Percentiles rank a stretch among this genome's conserved stretches.
phyloP scores from a whole-genome alignment of 2,888 invertebrate genomes.

The Nyleta sp. region DNA sequence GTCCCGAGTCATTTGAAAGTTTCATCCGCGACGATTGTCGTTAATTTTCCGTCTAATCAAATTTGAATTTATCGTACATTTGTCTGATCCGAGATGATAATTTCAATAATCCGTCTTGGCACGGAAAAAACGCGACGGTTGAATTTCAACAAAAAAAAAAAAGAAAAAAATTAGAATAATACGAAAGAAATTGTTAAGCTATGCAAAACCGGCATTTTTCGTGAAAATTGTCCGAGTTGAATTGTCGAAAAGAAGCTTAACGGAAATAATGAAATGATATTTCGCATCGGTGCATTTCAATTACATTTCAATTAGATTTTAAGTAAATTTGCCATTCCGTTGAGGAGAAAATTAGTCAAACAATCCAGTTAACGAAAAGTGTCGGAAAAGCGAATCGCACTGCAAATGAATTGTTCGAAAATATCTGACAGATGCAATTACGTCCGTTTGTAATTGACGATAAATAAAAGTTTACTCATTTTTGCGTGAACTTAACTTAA shows the following conservation, averaged over 20 bases:
- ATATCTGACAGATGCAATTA: not conserved
- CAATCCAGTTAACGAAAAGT: conserved; percentile 36
- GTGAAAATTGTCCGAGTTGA: conserved; percentile 13
- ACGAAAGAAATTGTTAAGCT: not conserved
- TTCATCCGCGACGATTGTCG: not conserved
- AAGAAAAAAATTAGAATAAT: not conserved
- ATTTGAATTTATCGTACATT: not conserved
- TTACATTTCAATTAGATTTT: conserved; percentile 49
- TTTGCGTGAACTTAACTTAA: too few relatives aligned
- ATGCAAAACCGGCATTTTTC: conserved; percentile 5
- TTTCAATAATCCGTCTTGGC: too few relatives aligned
- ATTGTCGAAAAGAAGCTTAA: conserved; percentile 52
- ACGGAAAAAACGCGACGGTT: too few relatives aligned
- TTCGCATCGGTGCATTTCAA: conserved; percentile 46
- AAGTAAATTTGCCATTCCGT: conserved; percentile 42
- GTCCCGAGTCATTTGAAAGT: not conserved
- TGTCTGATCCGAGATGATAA: too few relatives aligned
- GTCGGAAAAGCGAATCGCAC: conserved; percentile 18
- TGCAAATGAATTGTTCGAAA: conserved; percentile 11
- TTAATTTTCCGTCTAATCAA: not conserved
- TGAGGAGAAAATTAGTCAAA: conserved; percentile 49
- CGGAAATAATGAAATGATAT: conserved; percentile 49
- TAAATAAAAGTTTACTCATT: not conserved
- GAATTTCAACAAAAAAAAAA: too few relatives aligned
- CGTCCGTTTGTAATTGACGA: not conserved